phyloP scores from a whole-genome alignment of 1,140 invertebrate genomes.

The Aphis craccivora region DNA sequence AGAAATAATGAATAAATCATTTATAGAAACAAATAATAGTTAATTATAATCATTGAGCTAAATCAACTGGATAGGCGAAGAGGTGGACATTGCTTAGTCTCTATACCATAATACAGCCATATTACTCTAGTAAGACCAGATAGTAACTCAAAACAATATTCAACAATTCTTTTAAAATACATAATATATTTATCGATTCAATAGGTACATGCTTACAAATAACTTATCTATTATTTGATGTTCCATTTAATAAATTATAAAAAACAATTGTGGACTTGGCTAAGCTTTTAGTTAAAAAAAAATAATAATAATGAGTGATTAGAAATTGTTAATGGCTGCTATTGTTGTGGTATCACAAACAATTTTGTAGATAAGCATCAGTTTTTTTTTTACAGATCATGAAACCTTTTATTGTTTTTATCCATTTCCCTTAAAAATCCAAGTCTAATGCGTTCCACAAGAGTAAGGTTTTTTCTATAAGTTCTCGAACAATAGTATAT shows the following conservation, averaged over 20 bases:
- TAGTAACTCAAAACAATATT: too few species aligned
- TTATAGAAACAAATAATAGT: not conserved
- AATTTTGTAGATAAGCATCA: not conserved
- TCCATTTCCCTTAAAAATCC: not conserved
- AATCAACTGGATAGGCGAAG: not conserved
- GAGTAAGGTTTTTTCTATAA: not conserved
- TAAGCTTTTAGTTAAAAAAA: not conserved
- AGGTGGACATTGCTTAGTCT: not conserved
- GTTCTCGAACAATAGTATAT: not conserved
- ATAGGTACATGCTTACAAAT: not conserved
- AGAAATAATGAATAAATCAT: not conserved
- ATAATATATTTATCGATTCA: not conserved
- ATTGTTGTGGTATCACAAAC: not conserved
- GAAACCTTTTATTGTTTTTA: constrained; percentile 25
- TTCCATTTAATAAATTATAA: not conserved
- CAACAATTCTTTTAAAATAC: too few species aligned
- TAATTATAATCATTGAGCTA: not conserved
- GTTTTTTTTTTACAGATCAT: not conserved
- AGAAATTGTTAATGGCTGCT: not conserved
- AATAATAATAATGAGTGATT: not conserved
- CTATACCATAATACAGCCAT: too few species aligned
- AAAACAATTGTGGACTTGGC: not conserved
- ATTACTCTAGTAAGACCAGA: too few species aligned
- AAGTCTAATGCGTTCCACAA: not conserved
- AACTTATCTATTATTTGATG: not conserved